Evolutionary conservation across 2,888 invertebrate genomes (phyloP).

Genomic region (Odontocolon sp.): DNA sequence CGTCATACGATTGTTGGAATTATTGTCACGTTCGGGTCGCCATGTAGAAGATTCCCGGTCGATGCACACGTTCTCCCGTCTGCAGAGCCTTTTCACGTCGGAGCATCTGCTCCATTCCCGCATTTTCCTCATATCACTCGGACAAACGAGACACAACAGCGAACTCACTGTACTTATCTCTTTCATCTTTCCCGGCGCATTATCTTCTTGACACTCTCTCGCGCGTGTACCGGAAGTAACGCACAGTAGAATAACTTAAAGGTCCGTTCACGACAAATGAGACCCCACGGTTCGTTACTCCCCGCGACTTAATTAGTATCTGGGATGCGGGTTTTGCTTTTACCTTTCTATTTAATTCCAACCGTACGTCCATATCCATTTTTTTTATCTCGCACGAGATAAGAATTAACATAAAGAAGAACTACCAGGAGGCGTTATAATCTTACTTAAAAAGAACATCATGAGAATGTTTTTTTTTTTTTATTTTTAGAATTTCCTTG

Average conservation of each 20-base stretch:
- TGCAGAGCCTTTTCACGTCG: background rate
- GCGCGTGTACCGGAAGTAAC: constrained; percentile 40
- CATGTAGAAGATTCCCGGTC: constrained; percentile 12
- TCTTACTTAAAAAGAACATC: background rate
- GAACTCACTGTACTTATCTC: background rate
- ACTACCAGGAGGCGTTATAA: too few relatives aligned
- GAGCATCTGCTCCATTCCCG: background rate
- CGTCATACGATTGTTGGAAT: constrained; percentile 28
- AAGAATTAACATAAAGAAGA: too few relatives aligned
- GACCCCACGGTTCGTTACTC: constrained; percentile 51
- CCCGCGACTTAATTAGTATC: constrained; percentile 44
- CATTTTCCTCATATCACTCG: background rate
- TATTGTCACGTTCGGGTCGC: constrained; percentile 29
- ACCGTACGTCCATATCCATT: too few relatives aligned
- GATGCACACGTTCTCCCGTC: background rate
- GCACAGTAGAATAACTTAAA: constrained; percentile 15
- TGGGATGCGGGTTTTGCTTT: background rate
- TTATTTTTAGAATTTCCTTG: background rate
- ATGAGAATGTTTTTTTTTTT: background rate
- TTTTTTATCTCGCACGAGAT: too few relatives aligned
- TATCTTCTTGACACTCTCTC: background rate
- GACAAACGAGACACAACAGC: background rate
- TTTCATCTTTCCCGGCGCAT: background rate
- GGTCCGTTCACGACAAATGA: constrained; percentile 44
- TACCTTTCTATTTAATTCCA: background rate